phyloP scores from a whole-genome alignment of 2,113 vertebrate species.

The Phalacrocorax pelagicus region DNA sequence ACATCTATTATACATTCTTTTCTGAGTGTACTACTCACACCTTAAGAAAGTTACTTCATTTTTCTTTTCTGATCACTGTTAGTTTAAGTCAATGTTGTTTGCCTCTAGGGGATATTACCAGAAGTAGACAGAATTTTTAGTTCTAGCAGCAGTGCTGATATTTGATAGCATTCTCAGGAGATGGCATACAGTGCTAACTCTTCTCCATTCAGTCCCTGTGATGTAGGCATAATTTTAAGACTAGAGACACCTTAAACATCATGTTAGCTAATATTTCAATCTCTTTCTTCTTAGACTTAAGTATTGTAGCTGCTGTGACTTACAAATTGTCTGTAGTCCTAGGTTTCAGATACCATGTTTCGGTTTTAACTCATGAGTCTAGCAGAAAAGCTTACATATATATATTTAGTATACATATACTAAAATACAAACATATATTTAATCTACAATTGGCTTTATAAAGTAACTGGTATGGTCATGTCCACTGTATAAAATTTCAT shows the following conservation, averaged over 20 bases:
- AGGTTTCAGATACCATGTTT: background rate
- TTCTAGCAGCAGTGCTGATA: background rate
- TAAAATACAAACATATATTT: background rate
- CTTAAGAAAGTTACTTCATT: background rate
- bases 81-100: background rate
- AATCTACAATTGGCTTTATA: background rate
- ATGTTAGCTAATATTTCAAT: background rate
- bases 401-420: too few species aligned
- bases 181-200: background rate
- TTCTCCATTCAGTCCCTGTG: background rate
- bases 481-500: background rate
- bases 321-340: background rate
- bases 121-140: background rate
- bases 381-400: background rate
- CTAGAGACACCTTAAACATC: background rate
- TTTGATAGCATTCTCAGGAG: background rate
- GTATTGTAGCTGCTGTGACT: background rate
- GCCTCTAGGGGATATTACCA: background rate
- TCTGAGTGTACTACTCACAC: background rate
- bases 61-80: background rate
- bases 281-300: background rate
- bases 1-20: background rate
- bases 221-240: background rate
- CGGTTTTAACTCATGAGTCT: background rate
- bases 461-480: background rate